These are phyloP conservation scores for Nomada lathburiana DNA, from an alignment of 2,888 invertebrate genomes.

Conservation along the genomic window DNA sequence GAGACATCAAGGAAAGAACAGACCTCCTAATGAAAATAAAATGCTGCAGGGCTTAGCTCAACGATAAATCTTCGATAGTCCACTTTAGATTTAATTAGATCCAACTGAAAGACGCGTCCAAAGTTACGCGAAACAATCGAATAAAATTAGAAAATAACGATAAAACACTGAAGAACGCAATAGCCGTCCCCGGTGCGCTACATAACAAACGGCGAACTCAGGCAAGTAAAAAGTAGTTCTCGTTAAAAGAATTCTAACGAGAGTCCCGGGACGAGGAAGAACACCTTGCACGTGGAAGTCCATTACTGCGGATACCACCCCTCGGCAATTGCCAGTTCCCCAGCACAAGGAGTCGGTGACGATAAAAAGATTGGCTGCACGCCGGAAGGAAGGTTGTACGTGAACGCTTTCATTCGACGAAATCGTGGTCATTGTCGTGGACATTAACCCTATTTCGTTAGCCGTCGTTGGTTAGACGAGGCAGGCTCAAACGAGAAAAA, in stretches of 20 bases:
- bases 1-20: neutral
- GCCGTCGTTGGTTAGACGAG: constrained; percentile 15
- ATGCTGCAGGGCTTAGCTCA: neutral
- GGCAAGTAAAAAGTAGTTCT: constrained; percentile 37
- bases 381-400: constrained; percentile 34
- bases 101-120: too few species aligned
- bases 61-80: too few species aligned
- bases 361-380: constrained; percentile 34
- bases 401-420: constrained; percentile 52
- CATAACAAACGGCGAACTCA: constrained; percentile 34
- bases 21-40: neutral
- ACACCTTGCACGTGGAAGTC: constrained; percentile 42
- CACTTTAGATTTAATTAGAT: too few species aligned
- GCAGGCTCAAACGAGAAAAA: constrained; percentile 30
- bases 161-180: neutral
- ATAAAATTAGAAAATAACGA: neutral
- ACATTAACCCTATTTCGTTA: constrained; percentile 61
- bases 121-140: neutral
- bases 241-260: constrained; percentile 54
- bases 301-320: constrained; percentile 32
- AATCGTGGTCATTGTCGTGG: constrained; percentile 60
- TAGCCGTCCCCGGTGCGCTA: neutral
- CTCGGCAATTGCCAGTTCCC: constrained; percentile 33
- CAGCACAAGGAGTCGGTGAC: neutral
- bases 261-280: constrained; percentile 25